Percentiles rank a stretch among this genome's conserved stretches.
phyloP scores from a whole-genome alignment of 2,797 vertebrate species.

The Darevskia nairensis region DNA sequence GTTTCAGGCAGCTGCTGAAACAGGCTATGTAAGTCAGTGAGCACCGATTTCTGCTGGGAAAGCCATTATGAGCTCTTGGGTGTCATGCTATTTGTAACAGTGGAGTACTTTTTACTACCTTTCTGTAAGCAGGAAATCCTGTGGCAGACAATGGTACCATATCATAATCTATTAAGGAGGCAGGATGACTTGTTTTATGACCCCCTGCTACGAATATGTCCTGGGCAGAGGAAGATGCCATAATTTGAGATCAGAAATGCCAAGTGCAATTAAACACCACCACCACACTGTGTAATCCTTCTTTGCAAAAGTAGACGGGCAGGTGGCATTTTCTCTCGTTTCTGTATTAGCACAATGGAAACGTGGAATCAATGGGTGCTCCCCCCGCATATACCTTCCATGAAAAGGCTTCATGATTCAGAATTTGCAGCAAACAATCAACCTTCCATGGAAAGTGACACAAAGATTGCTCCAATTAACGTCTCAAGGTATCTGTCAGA shows the following conservation, averaged over 20 bases:
- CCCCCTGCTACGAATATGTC: background rate
- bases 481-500: background rate
- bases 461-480: background rate
- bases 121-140: slow-evolving; percentile 59
- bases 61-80: slow-evolving; percentile 46
- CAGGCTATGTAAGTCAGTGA: slow-evolving; percentile 31
- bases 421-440: background rate
- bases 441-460: background rate
- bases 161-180: slow-evolving; percentile 47
- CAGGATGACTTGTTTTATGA: slow-evolving; percentile 36
- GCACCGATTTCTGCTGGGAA: slow-evolving; percentile 46
- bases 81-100: background rate
- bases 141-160: slow-evolving; percentile 53
- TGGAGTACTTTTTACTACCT: slow-evolving; percentile 28
- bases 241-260: slow-evolving; percentile 23
- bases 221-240: background rate
- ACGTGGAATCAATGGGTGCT: slow-evolving; percentile 18
- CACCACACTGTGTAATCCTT: background rate
- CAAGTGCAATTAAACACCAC: fast-evolving
- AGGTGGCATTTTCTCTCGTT: slow-evolving; percentile 51
- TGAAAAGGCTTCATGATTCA: slow-evolving; percentile 9
- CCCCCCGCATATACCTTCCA: background rate
- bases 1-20: slow-evolving; percentile 34
- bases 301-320: slow-evolving; percentile 34
- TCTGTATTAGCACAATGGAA: slow-evolving; percentile 39